Conservation (phyloP, 2,113 vertebrate species). For the Plecturocebus donacophilus region DNA sequence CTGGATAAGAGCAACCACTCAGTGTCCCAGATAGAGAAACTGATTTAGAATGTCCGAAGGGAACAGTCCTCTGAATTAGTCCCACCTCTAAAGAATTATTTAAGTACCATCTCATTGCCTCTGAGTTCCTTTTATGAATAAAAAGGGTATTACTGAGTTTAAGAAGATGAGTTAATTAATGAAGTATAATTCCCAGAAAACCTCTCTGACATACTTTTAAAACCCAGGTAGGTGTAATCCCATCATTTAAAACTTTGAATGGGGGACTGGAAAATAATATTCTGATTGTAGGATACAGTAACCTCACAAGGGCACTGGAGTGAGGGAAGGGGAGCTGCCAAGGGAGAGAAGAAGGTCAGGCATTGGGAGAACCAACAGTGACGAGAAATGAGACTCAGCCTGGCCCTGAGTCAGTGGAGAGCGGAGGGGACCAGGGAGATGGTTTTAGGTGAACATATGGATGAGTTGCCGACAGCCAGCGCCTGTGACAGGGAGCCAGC, state of each 20-base stretch:
- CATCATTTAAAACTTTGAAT: background rate
- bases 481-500: background rate
- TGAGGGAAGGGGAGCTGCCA: fast-evolving
- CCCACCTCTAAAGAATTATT: background rate
- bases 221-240: conserved; percentile 66
- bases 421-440: fast-evolving
- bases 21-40: fast-evolving
- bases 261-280: background rate
- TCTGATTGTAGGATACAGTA: fast-evolving
- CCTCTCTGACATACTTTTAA: conserved; percentile 71
- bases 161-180: conserved; percentile 72
- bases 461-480: fast-evolving
- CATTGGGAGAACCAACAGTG: fast-evolving
- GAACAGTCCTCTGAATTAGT: background rate
- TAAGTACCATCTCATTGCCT: background rate
- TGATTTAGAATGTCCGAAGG: fast-evolving
- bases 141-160: conserved; percentile 24
- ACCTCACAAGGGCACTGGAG: background rate
- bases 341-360: fast-evolving
- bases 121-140: background rate
- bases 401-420: fast-evolving
- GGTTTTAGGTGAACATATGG: fast-evolving
- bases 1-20: fast-evolving
- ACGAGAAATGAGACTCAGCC: fast-evolving
- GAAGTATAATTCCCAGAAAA: conserved; percentile 68